Conservation (phyloP, 92 coral and sea anemone species). For the Actinernus sp. region DNA sequence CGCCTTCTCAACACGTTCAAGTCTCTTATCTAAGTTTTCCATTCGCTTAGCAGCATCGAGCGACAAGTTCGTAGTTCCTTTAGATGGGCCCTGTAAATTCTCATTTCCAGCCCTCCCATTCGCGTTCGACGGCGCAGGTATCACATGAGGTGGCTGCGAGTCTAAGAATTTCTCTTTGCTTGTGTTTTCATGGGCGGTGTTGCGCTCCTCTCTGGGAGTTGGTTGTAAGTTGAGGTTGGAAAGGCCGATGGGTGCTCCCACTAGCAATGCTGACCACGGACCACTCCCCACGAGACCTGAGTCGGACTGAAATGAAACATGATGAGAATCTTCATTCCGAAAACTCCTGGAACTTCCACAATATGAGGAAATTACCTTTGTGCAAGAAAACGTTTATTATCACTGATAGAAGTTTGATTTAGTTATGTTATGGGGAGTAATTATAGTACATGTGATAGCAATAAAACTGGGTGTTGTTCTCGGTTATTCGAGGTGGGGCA, state of each 20-base stretch:
- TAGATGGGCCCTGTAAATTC: not conserved
- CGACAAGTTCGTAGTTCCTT: slow-evolving; percentile 1
- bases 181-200: not conserved
- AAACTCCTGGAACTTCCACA: too few relatives aligned
- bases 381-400: too few relatives aligned
- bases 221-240: slow-evolving; percentile 14
- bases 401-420: too few relatives aligned
- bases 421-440: too few relatives aligned
- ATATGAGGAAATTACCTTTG: too few relatives aligned
- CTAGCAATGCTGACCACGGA: slow-evolving; percentile 47
- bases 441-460: too few relatives aligned
- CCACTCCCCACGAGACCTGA: slow-evolving; percentile 31
- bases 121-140: slow-evolving; percentile 6
- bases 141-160: not conserved
- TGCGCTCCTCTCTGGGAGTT: not conserved
- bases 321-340: not conserved
- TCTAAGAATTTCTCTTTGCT: slow-evolving; percentile 3
- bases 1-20: slow-evolving; percentile 15
- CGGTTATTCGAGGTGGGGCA: too few relatives aligned
- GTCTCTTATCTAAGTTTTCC: slow-evolving; percentile 23
- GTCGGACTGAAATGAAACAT: slow-evolving; percentile 10
- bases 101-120: slow-evolving; percentile 17
- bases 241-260: slow-evolving; percentile 43
- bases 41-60: slow-evolving; percentile 17
- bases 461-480: too few relatives aligned